These are phyloP conservation scores for Apolygus lucorum DNA, from an alignment of 1,140 invertebrate species.

Conservation along the genomic window DNA sequence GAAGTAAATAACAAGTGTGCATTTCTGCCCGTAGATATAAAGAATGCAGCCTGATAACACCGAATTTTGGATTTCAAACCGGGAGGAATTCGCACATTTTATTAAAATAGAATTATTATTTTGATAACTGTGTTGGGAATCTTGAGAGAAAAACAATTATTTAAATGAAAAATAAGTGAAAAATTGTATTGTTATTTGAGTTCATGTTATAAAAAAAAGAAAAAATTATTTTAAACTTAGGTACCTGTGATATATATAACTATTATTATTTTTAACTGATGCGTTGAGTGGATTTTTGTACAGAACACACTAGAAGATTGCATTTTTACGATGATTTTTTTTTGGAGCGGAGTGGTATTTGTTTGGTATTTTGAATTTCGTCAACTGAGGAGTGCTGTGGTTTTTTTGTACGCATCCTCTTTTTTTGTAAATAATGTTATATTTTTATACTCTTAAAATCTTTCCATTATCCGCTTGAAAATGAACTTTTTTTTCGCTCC, in stretches of 20 bases:
- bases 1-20: conserved; percentile 29
- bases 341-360: neutral
- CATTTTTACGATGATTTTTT: neutral
- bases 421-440: neutral
- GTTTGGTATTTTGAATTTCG: neutral
- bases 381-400: neutral
- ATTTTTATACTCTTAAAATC: neutral
- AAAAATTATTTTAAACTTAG: conserved; percentile 11
- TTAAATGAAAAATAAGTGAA: conserved; percentile 6
- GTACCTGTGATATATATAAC: conserved; percentile 25
- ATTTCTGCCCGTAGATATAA: conserved; percentile 22
- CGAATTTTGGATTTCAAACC: conserved; percentile 21
- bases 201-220: conserved; percentile 7
- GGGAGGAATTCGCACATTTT: neutral
- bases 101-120: neutral
- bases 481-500: neutral
- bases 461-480: neutral
- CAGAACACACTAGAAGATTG: neutral
- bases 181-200: conserved; percentile 7
- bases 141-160: neutral
- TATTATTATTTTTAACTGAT: conserved; percentile 10
- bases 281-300: neutral
- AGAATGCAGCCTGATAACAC: conserved; percentile 14
- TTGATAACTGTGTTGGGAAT: neutral
- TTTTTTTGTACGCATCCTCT: neutral